Percentiles rank a stretch among this genome's conserved stretches.
These are phyloP conservation scores for Lobophora halterata DNA, from an alignment of 2,888 invertebrate species.

Conservation along the genomic window DNA sequence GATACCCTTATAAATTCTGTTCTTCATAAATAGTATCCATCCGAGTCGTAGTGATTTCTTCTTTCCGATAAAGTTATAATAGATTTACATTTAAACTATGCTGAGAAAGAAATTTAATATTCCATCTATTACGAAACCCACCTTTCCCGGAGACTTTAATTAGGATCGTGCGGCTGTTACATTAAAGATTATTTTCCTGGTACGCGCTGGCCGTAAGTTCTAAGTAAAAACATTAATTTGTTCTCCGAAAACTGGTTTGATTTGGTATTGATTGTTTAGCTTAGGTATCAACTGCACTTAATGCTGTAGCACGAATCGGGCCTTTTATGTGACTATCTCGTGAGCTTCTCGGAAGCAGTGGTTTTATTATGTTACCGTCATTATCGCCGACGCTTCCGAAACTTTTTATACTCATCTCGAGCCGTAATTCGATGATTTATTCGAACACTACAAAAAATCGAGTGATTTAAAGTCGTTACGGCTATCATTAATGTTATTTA, in stretches of 20 bases:
- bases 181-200: slow-evolving; percentile 44
- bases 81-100: too few relatives aligned
- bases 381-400: slow-evolving; percentile 37
- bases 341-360: slow-evolving; percentile 50
- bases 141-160: slow-evolving; percentile 34
- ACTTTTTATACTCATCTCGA: slow-evolving; percentile 24
- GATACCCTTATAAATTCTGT: not conserved
- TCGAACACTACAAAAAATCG: not conserved
- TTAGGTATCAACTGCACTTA: slow-evolving; percentile 32
- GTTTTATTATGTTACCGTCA: slow-evolving; percentile 42
- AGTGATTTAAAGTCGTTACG: slow-evolving; percentile 1
- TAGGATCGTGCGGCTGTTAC: slow-evolving; percentile 36
- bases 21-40: too few relatives aligned
- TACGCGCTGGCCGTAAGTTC: slow-evolving; percentile 41
- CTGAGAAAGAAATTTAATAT: slow-evolving; percentile 7
- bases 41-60: too few relatives aligned
- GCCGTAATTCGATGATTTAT: slow-evolving; percentile 1
- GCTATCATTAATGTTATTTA: slow-evolving; percentile 2
- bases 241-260: slow-evolving; percentile 49
- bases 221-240: slow-evolving; percentile 50
- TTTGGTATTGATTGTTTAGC: slow-evolving; percentile 49
- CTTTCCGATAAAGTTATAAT: too few relatives aligned
- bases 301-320: slow-evolving; percentile 35
- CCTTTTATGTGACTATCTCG: slow-evolving; percentile 45
- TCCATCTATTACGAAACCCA: slow-evolving; percentile 18